phyloP scores from a whole-genome alignment of 23 tunicate species.

The Phallusia fumigata region DNA sequence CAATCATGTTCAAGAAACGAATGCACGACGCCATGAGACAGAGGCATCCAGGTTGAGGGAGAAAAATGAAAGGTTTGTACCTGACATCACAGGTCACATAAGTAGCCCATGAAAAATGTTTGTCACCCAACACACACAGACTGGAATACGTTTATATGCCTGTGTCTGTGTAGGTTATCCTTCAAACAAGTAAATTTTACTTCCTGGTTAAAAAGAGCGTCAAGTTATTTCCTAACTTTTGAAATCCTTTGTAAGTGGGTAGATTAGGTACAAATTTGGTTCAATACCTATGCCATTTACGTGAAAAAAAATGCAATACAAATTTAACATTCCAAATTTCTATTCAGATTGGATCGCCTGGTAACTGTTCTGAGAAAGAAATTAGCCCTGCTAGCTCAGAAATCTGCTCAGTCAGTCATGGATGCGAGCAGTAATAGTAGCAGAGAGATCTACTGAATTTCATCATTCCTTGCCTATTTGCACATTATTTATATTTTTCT shows the following conservation, averaged over 20 bases:
- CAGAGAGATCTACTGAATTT: not conserved
- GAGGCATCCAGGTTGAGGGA: conserved; percentile 28
- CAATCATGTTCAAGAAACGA: conserved; percentile 31
- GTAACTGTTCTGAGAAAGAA: conserved; percentile 64
- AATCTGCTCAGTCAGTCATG: conserved; percentile 1
- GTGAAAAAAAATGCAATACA: not conserved
- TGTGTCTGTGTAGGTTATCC: too few relatives aligned
- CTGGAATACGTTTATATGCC: too few relatives aligned
- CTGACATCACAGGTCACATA: not conserved
- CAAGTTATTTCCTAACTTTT: too few relatives aligned
- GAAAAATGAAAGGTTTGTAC: conserved; percentile 45
- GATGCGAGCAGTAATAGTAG: conserved; percentile 3
- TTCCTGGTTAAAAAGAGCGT: too few relatives aligned
- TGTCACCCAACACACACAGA: too few relatives aligned
- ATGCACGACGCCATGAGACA: conserved; percentile 22
- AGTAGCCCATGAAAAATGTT: not conserved
- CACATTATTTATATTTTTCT: not conserved
- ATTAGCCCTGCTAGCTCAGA: conserved; percentile 25
- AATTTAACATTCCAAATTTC: not conserved
- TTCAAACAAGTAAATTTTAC: too few relatives aligned
- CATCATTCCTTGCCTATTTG: not conserved
- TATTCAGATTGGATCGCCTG: conserved; percentile 59
- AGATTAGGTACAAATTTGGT: too few relatives aligned
- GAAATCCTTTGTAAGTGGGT: too few relatives aligned
- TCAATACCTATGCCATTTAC: too few relatives aligned